These are phyloP conservation scores for Gonioctena quinquepunctata DNA, from an alignment of 1,140 invertebrate species.

Conservation along the genomic window DNA sequence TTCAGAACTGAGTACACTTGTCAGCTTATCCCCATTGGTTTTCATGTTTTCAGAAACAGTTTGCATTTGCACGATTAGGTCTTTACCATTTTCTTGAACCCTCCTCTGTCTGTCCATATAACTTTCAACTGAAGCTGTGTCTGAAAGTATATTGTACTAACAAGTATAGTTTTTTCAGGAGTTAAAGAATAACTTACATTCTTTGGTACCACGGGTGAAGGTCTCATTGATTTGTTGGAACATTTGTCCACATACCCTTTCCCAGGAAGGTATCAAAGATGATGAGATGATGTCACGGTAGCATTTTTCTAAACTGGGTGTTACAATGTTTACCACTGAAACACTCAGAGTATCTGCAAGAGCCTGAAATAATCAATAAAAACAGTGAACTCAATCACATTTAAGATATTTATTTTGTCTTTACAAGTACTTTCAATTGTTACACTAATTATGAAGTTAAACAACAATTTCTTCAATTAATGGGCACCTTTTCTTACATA, in stretches of 20 bases:
- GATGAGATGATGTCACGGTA: constrained; percentile 77
- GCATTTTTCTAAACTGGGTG: constrained; percentile 68
- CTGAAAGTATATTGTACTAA: constrained; percentile 33
- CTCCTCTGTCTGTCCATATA: constrained; percentile 52
- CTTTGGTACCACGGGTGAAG: constrained; percentile 82
- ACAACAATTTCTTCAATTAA: too few relatives aligned
- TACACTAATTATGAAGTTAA: too few relatives aligned
- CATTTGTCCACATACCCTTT: constrained; percentile 81
- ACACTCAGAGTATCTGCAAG: constrained; percentile 74
- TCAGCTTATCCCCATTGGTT: constrained; percentile 46
- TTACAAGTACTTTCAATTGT: too few relatives aligned
- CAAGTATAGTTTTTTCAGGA: not conserved
- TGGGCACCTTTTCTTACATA: too few relatives aligned
- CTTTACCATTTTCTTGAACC: constrained; percentile 52
- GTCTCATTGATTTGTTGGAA: constrained; percentile 86
- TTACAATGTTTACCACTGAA: constrained; percentile 67
- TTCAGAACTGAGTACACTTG: constrained; percentile 41
- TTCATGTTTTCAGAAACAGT: constrained; percentile 49
- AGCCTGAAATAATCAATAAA: constrained; percentile 59
- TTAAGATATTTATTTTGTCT: too few relatives aligned
- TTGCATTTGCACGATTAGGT: constrained; percentile 52
- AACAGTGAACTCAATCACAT: too few relatives aligned
- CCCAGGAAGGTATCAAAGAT: constrained; percentile 79
- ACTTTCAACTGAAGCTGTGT: constrained; percentile 51
- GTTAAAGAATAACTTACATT: constrained; percentile 70